Evolutionary conservation across 1,140 invertebrate genomes (phyloP).

Genomic region (Lepidurus apus): DNA sequence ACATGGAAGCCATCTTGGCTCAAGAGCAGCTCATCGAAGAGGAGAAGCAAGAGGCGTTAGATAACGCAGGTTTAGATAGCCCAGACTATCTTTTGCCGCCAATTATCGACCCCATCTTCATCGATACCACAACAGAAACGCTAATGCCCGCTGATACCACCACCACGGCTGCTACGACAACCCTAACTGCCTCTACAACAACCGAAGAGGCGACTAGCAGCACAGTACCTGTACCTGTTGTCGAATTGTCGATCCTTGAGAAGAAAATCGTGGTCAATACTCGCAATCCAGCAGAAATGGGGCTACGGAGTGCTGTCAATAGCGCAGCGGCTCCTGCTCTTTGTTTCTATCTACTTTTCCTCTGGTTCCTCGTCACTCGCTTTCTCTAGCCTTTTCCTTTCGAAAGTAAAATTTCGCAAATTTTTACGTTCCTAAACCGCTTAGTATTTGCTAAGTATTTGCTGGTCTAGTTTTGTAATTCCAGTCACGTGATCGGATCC

Average conservation of each 20-base stretch:
- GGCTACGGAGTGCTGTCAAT: not conserved
- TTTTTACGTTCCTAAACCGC: not conserved
- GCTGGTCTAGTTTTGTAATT: not conserved
- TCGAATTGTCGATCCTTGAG: not conserved
- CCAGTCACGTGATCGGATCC: not conserved
- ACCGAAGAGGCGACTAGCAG: not conserved
- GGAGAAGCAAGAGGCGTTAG: not conserved
- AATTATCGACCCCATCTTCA: not conserved
- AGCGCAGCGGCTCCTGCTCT: not conserved
- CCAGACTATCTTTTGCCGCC: not conserved
- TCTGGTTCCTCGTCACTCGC: constrained; percentile 6
- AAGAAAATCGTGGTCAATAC: not conserved
- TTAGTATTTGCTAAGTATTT: not conserved
- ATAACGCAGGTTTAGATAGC: not conserved
- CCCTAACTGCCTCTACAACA: constrained; percentile 5
- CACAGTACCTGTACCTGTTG: not conserved
- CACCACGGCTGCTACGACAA: constrained; percentile 2
- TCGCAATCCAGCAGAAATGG: not conserved
- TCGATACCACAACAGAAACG: constrained; percentile 22
- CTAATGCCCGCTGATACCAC: not conserved
- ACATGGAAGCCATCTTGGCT: not conserved
- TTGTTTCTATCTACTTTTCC: not conserved
- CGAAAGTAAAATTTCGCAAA: not conserved
- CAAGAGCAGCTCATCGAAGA: not conserved
- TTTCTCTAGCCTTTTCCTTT: not conserved